phyloP scores from a whole-genome alignment of 2,113 vertebrate species.

The Solea solea region DNA sequence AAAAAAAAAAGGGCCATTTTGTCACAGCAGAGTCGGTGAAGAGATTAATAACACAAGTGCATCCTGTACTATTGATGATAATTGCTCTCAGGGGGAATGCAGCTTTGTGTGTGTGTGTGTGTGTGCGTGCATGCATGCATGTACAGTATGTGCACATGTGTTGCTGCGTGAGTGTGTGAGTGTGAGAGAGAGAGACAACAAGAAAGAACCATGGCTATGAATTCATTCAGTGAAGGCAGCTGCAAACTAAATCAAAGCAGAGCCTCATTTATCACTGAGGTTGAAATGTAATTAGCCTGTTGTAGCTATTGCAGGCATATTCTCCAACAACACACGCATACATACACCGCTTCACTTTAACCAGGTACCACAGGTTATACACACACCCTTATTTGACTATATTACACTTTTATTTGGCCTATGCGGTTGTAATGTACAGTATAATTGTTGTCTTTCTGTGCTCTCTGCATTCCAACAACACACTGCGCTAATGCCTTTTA shows the following conservation, averaged over 20 bases:
- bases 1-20: constrained; percentile 60
- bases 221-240: constrained; percentile 34
- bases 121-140: neutral
- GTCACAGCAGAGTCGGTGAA: constrained; percentile 52
- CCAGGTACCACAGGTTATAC: constrained; percentile 9
- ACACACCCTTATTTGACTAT: neutral
- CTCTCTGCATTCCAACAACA: too few species aligned
- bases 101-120: constrained; percentile 23
- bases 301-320: constrained; percentile 45
- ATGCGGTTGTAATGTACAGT: too few species aligned
- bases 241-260: constrained; percentile 55
- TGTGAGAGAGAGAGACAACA: neutral
- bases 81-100: constrained; percentile 66
- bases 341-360: constrained; percentile 54
- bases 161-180: constrained; percentile 1
- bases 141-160: neutral
- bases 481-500: too few species aligned
- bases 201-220: constrained; percentile 21
- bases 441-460: too few species aligned
- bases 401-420: neutral
- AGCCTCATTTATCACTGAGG: constrained; percentile 69
- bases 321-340: constrained; percentile 41
- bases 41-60: constrained; percentile 66
- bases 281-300: constrained; percentile 65
- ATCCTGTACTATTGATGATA: constrained; percentile 52